These are phyloP conservation scores for Moxostoma hubbsi DNA, from an alignment of 2,797 vertebrate species.

Conservation along the genomic window DNA sequence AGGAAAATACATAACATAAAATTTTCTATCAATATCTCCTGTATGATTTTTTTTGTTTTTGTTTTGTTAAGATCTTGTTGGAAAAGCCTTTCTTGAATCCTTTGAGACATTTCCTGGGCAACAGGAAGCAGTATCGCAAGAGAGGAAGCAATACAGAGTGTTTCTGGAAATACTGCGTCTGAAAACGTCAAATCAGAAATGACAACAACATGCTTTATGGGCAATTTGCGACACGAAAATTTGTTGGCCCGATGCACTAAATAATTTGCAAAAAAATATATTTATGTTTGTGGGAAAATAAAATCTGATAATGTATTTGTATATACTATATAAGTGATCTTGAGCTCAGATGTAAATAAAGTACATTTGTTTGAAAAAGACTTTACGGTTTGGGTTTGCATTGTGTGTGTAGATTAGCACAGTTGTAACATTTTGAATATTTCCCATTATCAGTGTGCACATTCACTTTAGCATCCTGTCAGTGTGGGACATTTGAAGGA, in stretches of 20 bases:
- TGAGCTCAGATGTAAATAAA: constrained; percentile 54
- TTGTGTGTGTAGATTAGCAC: background rate
- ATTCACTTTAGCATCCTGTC: background rate
- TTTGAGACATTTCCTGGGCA: constrained; percentile 53
- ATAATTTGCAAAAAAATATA: constrained; percentile 5
- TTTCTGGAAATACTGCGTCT: constrained; percentile 69
- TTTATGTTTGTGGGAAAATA: constrained; percentile 8
- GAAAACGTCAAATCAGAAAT: constrained; percentile 27
- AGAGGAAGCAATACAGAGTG: constrained; percentile 61
- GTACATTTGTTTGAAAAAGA: constrained; percentile 41
- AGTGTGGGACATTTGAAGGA: too few species aligned
- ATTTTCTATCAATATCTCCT: background rate
- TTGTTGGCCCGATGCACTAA: constrained; percentile 3
- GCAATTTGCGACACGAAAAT: background rate
- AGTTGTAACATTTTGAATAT: too few species aligned
- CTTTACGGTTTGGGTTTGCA: background rate
- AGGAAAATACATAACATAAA: background rate
- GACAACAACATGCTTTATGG: background rate
- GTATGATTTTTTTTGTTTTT: background rate
- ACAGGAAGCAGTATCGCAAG: constrained; percentile 58
- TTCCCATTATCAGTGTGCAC: background rate
- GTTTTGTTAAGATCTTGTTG: constrained; percentile 49
- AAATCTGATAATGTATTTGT: constrained; percentile 27
- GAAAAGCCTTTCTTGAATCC: constrained; percentile 53
- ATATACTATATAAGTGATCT: constrained; percentile 37